Evolutionary conservation across 2,888 invertebrate species (phyloP).

Genomic region (Sphecodes monilicornis): DNA sequence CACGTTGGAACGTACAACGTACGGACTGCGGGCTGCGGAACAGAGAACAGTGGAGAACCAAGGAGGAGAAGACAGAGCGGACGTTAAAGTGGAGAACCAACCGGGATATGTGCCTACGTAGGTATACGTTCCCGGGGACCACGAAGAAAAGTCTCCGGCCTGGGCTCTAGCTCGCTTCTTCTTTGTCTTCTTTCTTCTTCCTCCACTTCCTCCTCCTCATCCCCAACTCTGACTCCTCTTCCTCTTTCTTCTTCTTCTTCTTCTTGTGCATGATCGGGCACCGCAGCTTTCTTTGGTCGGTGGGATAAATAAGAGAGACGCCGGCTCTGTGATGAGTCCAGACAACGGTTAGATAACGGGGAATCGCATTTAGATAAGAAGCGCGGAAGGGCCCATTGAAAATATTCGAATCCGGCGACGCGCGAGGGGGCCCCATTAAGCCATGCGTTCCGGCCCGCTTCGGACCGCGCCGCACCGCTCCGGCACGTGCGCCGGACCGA

Average conservation of each 20-base stretch:
- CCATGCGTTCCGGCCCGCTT: constrained; percentile 21
- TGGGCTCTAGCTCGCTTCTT: constrained; percentile 44
- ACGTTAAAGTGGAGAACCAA: constrained; percentile 66
- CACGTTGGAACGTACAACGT: constrained; percentile 64
- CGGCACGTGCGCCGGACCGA: constrained; percentile 60
- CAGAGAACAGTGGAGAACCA: constrained; percentile 25
- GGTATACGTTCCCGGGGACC: constrained; percentile 42
- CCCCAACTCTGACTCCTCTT: constrained; percentile 6
- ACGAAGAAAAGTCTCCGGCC: constrained; percentile 56
- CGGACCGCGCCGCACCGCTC: constrained; percentile 2
- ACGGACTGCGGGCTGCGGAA: constrained; percentile 23
- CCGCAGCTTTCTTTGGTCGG: constrained; percentile 33
- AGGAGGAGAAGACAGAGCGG: constrained; percentile 56
- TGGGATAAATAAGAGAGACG: constrained; percentile 62
- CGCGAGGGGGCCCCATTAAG: constrained; percentile 57
- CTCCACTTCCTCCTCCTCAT: background rate
- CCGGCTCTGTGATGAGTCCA: constrained; percentile 56
- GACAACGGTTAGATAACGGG: constrained; percentile 69
- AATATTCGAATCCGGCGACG: constrained; percentile 54
- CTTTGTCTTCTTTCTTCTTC: constrained; percentile 47
- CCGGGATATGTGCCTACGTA: constrained; percentile 59
- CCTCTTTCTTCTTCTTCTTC: background rate
- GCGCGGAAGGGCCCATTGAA: constrained; percentile 61
- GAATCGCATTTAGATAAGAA: constrained; percentile 66
- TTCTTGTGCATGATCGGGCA: background rate